Conservation (phyloP, 1,140 invertebrate genomes). For the Orius laevigatus region DNA sequence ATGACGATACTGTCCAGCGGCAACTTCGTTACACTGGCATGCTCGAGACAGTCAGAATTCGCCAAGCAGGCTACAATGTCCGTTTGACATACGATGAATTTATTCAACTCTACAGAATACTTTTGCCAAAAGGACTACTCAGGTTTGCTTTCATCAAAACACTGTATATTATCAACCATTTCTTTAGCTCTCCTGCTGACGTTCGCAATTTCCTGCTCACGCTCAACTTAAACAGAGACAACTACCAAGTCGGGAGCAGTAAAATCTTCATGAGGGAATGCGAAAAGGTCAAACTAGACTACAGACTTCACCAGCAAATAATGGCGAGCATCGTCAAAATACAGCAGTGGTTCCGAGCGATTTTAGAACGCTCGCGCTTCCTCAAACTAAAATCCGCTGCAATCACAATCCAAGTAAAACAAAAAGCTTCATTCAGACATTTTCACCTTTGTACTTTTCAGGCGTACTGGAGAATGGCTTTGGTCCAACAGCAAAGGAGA, state of each 20-base stretch:
- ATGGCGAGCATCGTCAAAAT: constrained; percentile 81
- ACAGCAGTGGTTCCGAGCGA: constrained; percentile 79
- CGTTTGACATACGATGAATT: constrained; percentile 87
- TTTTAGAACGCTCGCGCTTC: constrained; percentile 61
- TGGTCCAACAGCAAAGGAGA: constrained; percentile 32
- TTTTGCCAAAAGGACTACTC: constrained; percentile 70
- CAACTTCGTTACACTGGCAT: constrained; percentile 81
- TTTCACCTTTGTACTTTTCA: constrained; percentile 18
- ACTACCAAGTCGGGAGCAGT: constrained; percentile 78
- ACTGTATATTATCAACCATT: constrained; percentile 7
- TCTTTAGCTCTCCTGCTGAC: constrained; percentile 49
- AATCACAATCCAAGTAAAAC: constrained; percentile 52
- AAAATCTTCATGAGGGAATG: constrained; percentile 89
- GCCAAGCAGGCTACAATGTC: constrained; percentile 91
- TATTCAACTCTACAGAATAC: constrained; percentile 77
- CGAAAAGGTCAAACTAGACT: constrained; percentile 86
- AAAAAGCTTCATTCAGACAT: background rate
- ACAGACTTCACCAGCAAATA: constrained; percentile 81
- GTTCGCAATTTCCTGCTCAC: constrained; percentile 62
- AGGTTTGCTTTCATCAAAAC: constrained; percentile 27
- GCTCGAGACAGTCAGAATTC: constrained; percentile 88
- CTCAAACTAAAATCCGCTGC: constrained; percentile 53
- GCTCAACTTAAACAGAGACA: constrained; percentile 66
- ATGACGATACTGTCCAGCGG: constrained; percentile 84
- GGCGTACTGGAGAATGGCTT: constrained; percentile 48